Percentiles rank a stretch among this genome's conserved stretches.
phyloP scores from a whole-genome alignment of 2,113 vertebrate species.

The Aramus guarauna region DNA sequence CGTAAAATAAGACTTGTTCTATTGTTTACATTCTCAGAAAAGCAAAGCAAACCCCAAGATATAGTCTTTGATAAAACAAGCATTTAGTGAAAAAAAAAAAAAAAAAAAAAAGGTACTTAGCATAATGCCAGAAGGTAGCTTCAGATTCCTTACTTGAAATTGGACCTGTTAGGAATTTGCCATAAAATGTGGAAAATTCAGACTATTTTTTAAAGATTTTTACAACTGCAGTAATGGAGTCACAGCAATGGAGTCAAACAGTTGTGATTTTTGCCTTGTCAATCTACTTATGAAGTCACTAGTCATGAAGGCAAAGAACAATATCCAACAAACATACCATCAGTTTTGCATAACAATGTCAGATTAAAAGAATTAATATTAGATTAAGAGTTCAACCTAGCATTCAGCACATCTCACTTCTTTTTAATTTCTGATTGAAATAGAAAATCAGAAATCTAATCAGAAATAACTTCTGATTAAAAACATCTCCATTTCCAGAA shows the following conservation, averaged over 20 bases:
- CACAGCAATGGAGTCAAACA: neutral
- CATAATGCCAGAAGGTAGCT: neutral
- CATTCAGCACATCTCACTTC: neutral
- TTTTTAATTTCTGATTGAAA: neutral
- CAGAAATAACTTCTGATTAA: neutral
- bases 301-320: neutral
- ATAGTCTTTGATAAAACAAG: neutral
- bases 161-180: neutral
- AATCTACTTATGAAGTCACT: neutral
- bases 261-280: neutral
- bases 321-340: neutral
- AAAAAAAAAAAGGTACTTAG: neutral
- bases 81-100: accelerated
- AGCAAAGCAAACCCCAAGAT: neutral
- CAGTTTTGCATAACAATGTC: neutral
- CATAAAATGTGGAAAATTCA: neutral
- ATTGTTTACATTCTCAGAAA: neutral
- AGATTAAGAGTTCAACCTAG: neutral
- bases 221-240: neutral
- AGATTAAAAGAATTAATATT: neutral
- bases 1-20: neutral
- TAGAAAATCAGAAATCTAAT: neutral
- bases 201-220: neutral
- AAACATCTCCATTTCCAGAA: neutral
- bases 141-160: neutral